Base-by-base conservation (phyloP, 2,888 invertebrate genomes). In the Latrodectus elegans region DNA sequence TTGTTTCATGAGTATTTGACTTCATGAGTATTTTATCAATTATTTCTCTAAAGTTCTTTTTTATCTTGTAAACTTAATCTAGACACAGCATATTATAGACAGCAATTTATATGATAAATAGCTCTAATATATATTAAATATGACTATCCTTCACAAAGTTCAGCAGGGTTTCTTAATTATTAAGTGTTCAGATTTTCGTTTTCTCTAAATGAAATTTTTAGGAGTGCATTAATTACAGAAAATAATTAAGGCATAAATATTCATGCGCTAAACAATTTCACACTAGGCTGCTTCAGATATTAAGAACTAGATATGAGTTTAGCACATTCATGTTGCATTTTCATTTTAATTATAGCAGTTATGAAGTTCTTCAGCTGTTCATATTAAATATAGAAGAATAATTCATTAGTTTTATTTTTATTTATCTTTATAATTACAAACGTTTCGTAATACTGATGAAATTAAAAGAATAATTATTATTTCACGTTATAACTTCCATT, bases 231-330 rank as follows among this genome's bases (percentile, higher is more conserved):
- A 82, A 82, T 82, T 75, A 82, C 70, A 74, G 68, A 67, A 82
- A 80, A 82, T 82, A 82, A 82, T 82, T 82, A 82, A 82, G 68
- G 82, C 74, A 82, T 82, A 82, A 82, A 82, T 82, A 82, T 82
- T 74, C 82, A 82, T 82, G 75, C 82, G 70, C 67, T 75, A 38
- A 17, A 75, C 82, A 82, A 82, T 82, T 82, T 82, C 82, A 82
- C 82, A 82, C 82, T 75, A 75, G 74, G 60, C 17, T 82, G 82
- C 65, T 12, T 38, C 38, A 17, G 53, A 73, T 53, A 52, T 60
- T 74, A 60, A 71, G 68, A 49, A 11, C 38, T n/a, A 68, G 22
- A 38, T 49, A 60, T 22, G 55, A 12, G 60, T 60, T 60, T 15
- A 11, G 60, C 60, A 60, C n/a, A 60, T 15, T 12, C 60, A 60